Evolutionary conservation across 2,888 invertebrate genomes (phyloP), one percentile per base, ranked within the genome.

Genomic region (Hipparchia sbordonii): DNA sequence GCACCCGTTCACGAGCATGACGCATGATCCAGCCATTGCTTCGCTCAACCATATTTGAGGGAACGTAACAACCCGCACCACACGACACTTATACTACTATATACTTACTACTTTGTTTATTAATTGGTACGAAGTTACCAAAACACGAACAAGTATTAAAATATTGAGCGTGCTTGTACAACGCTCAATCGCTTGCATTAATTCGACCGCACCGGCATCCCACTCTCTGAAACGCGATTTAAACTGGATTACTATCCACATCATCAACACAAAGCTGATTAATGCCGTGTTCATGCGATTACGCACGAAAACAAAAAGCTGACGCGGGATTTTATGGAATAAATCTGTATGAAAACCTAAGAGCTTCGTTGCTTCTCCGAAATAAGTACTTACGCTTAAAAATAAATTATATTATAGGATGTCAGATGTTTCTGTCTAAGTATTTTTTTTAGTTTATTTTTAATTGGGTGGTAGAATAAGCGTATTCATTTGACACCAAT

Each of bases 211-310:
- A 13, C 59, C 23, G 48, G 33, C 48, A 62, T 72, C 69, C 72
- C 71, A 67, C 71, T 66, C 73, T 60, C 68, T 72, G 73, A 63
- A 62, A 75, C 57, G 70, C 74, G 71, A 74, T 77, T 77, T 76
- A 71, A 77, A 77, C 77, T 74, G 77, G 76, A 78, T 77, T 77
- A 76, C 66, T 70, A 71, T 72, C 74, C 74, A 73, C 72, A 73
- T 75, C 73, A 74, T 76, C 76, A 76, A 72, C 74, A 71, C 74
- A 68, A 78, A 75, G 70, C 74, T 74, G 76, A 78, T 77, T 76
- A 78, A 76, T 73, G 71, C 65, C 72, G 72, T 71, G 67, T 72
- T 75, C 72, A 73, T 68, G 46, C 72, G 65, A 74, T 72, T 72
- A 70, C 67, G 52, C 67, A 66, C 57, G 46, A 57, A 69, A 73